A percentile compares a stretch with the other conserved stretches of the same genome.
Evolutionary conservation across 2,797 vertebrate genomes (phyloP).

Genomic region (Melanotaenia trifasciata): DNA sequence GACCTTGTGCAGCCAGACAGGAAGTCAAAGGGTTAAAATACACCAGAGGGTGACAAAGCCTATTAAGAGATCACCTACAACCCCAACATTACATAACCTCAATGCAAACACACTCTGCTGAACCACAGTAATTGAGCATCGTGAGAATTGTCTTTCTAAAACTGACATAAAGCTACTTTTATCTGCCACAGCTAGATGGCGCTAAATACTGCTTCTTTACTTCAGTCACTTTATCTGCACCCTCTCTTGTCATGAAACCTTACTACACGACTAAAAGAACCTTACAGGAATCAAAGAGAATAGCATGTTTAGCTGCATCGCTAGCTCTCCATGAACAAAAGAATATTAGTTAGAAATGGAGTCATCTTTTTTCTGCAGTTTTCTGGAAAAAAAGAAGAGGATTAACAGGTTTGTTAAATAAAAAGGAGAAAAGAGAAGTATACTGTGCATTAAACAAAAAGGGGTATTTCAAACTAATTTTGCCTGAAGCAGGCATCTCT

Average conservation of each 20-base stretch:
- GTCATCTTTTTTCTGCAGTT: constrained; percentile 15
- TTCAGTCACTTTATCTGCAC: not conserved
- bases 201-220: constrained; percentile 22
- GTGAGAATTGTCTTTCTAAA: not conserved
- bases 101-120: not conserved
- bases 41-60: constrained; percentile 25
- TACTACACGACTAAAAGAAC: not conserved
- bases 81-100: constrained; percentile 30
- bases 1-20: not conserved
- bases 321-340: not conserved
- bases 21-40: constrained; percentile 40
- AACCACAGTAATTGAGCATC: not conserved
- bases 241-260: not conserved
- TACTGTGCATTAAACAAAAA: constrained; percentile 4
- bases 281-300: constrained; percentile 8
- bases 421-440: constrained; percentile 7
- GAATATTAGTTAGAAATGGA: not conserved
- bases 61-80: constrained; percentile 59
- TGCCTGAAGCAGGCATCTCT: not conserved
- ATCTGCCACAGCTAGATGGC: constrained; percentile 66
- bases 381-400: constrained; percentile 48
- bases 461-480: constrained; percentile 2
- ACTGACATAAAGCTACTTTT: not conserved
- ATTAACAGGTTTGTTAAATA: constrained; percentile 4
- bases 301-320: not conserved